Percentiles rank a stretch among this genome's conserved stretches.
Conservation (phyloP, 2,888 invertebrate genomes). For the Lepidocyrtinus sp. region DNA sequence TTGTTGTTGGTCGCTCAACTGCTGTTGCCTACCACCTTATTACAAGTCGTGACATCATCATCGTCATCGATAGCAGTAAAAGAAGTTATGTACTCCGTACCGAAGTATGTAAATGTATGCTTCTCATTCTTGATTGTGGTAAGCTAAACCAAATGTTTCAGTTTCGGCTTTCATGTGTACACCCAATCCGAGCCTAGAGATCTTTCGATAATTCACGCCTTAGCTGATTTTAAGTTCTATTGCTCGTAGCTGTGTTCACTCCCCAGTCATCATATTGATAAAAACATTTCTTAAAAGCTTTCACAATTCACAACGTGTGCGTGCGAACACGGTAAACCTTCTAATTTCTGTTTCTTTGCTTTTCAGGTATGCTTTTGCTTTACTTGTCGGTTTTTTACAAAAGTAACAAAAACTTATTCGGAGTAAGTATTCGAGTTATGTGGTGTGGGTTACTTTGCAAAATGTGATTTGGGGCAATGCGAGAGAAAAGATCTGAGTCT, state of each 20-base stretch:
- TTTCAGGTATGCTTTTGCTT: no score
- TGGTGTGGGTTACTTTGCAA: no score
- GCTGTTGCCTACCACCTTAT: conserved; percentile 51
- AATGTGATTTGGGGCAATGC: no score
- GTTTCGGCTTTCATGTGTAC: conserved; percentile 51
- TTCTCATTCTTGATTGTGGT: background rate
- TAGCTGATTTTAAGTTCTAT: conserved; percentile 37
- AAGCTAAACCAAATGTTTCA: conserved; percentile 47
- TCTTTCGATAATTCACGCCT: conserved; percentile 69
- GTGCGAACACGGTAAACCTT: no score
- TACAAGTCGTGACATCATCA: conserved; percentile 42
- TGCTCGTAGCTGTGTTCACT: conserved; percentile 46
- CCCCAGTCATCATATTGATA: conserved; percentile 45
- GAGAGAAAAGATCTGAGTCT: no score
- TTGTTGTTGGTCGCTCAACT: conserved; percentile 53
- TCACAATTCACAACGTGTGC: background rate
- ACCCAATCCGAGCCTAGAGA: conserved; percentile 63
- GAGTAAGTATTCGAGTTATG: no score
- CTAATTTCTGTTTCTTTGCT: no score
- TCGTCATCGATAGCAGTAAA: conserved; percentile 9
- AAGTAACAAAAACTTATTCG: no score
- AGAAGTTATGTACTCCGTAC: background rate
- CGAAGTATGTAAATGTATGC: background rate
- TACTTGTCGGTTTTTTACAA: no score
- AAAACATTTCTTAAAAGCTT: background rate